phyloP scores from a whole-genome alignment of 2,113 vertebrate genomes.

The Micronisus gabar region DNA sequence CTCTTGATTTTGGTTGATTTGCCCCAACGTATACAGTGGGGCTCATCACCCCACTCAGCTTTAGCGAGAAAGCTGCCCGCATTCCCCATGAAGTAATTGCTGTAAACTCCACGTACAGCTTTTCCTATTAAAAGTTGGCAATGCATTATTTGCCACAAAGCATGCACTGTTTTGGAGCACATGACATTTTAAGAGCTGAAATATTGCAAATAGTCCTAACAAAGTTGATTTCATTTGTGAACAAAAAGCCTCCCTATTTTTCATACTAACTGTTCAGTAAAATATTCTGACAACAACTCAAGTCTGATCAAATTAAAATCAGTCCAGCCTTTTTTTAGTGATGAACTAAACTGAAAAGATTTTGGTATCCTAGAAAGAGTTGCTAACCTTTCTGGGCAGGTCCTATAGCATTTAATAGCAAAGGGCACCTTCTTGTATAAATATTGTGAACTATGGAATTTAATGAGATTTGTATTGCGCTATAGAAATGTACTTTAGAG shows the following conservation, averaged over 20 bases:
- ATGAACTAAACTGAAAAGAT: neutral
- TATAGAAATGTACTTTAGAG: conserved; percentile 39
- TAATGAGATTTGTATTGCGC: conserved; percentile 41
- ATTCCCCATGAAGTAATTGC: neutral
- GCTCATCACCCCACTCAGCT: neutral
- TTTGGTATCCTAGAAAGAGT: conserved; percentile 34
- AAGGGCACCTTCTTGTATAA: conserved; percentile 19
- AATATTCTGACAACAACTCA: neutral
- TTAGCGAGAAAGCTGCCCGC: rapidly evolving
- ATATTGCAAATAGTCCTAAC: neutral
- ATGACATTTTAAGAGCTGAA: neutral
- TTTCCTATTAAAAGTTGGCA: neutral
- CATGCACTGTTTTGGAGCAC: neutral
- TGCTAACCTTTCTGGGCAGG: conserved; percentile 36
- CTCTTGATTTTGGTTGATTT: neutral
- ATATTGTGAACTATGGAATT: conserved; percentile 33
- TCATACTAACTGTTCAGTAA: neutral
- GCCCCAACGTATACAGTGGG: neutral
- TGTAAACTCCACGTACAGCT: neutral
- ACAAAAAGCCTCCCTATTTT: conserved; percentile 2
- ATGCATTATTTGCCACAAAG: neutral
- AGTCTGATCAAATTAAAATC: conserved; percentile 26
- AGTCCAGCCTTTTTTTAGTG: neutral
- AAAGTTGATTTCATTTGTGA: conserved; percentile 13
- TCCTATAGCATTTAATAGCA: conserved; percentile 30